Evolutionary conservation across 2,888 invertebrate species (phyloP), one percentile per base, ranked within the genome.

Genomic region (Melanargia galathea): DNA sequence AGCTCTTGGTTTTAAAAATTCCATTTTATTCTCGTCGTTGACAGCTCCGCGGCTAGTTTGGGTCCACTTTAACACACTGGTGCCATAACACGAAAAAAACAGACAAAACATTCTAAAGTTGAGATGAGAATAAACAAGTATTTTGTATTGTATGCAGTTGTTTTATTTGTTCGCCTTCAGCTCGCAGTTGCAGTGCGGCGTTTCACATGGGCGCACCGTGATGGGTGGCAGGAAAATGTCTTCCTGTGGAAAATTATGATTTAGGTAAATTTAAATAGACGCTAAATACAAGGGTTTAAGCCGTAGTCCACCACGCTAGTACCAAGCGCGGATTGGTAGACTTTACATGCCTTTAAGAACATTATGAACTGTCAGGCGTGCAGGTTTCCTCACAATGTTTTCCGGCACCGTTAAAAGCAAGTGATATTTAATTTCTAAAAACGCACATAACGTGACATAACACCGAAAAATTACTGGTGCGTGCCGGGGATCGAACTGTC

Each of bases 41-140:
- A 13, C 6, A 16, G n/a, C 1, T 30, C 30, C 33, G 33, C 11
- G 33, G 52, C 35, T 35, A 20, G 52, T 5, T 0, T 33, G 35
- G 20, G 5, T 11, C 13, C 13, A 22, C 45, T 20, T 46, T 11
- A 33, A 75, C 73, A 75, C 73, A 78, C 80, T 75, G 80, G 89
- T 87, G 88, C 88, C 88, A 89, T 88, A 79, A 80, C 81, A 83
- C 82, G 84, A 80, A 82, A 63, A 75, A 71, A 73, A 70, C 75
- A 74, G 74, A 77, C 73, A 35, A 52, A 62, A 62, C 43, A 73
- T 77, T 77, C 61, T 67, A 63, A 68, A 65, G 64, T 70, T 64
- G 63, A 67, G 58, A 65, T 66, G 63, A 65, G 68, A 69, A 69
- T 69, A 69, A 67, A 68, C 30, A 33, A 63, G 18, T 62, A 62